Percentiles rank a stretch among this genome's conserved stretches.
Conservation (phyloP, 2,797 vertebrate genomes). For the Sylvia borin region DNA sequence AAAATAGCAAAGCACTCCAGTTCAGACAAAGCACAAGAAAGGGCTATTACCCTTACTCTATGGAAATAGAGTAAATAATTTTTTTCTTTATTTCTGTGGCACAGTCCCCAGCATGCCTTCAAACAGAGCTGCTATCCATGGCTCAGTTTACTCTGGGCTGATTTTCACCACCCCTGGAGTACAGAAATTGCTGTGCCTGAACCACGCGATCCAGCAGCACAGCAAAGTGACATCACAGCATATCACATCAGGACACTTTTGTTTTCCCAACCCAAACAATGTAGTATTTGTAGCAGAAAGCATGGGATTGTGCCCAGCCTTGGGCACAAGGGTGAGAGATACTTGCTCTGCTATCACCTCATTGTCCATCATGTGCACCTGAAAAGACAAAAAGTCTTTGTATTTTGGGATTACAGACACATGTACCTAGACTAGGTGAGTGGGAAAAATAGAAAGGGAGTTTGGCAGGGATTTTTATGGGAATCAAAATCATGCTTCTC, state of each 20-base stretch:
- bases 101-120: not conserved
- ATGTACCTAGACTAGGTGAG: not conserved
- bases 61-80: not conserved
- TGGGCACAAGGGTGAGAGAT: not conserved
- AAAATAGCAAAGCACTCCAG: not conserved
- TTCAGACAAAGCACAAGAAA: not conserved
- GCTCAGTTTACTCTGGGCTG: not conserved
- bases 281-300: not conserved
- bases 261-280: slow-evolving; percentile 1
- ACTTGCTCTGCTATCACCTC: not conserved
- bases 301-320: not conserved
- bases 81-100: not conserved
- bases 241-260: slow-evolving; percentile 21
- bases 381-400: not conserved
- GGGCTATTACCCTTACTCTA: not conserved
- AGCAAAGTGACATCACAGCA: not conserved
- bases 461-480: not conserved
- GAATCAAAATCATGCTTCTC: not conserved
- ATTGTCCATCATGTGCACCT: not conserved
- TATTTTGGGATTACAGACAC: not conserved
- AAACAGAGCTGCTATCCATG: not conserved
- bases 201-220: not conserved
- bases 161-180: not conserved
- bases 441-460: not conserved
- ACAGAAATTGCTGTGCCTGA: not conserved